Conservation (phyloP, 2,113 vertebrate species). For the Enhydra lutris region DNA sequence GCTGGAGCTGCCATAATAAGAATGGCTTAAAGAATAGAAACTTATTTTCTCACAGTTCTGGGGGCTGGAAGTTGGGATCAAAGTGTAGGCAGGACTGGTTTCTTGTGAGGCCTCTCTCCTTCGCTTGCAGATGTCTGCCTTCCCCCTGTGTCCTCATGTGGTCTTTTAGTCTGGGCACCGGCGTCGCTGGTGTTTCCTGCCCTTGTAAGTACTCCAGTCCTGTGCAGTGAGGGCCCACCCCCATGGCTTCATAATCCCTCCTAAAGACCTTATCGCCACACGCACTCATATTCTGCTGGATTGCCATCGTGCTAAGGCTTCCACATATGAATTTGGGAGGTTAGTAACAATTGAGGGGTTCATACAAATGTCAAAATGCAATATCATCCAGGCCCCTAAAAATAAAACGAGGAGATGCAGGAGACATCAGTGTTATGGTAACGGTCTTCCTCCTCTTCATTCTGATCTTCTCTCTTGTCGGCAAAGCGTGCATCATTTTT, state of each 20-base stretch:
- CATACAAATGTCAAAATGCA: background rate
- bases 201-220: background rate
- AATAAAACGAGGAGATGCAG: background rate
- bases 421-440: background rate
- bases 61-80: background rate
- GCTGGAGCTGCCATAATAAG: background rate
- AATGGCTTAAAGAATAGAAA: background rate
- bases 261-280: background rate
- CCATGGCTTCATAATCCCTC: background rate
- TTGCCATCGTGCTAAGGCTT: background rate
- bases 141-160: rapidly evolving
- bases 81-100: background rate
- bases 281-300: background rate
- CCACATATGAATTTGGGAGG: background rate
- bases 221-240: background rate
- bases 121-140: background rate
- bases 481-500: background rate
- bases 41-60: background rate
- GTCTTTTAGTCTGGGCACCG: background rate
- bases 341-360: background rate
- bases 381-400: background rate
- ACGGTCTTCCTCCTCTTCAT: background rate
- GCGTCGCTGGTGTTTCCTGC: background rate
- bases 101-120: background rate
- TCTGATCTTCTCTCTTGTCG: background rate